Conservation (phyloP, 2,113 vertebrate genomes). For the Gila orcuttii region DNA sequence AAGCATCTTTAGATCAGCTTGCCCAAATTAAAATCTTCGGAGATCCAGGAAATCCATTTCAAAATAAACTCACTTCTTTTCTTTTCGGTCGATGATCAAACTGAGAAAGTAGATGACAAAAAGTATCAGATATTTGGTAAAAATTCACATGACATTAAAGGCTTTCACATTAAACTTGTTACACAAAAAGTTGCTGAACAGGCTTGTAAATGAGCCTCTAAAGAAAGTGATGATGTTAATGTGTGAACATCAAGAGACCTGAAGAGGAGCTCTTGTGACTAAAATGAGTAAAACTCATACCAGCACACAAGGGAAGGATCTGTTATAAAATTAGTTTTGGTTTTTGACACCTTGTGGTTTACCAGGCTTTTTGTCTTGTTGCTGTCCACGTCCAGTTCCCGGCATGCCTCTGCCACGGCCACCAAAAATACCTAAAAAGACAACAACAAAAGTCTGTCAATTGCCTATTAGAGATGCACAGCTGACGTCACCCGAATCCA, state of each 20-base stretch:
- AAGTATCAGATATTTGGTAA: neutral
- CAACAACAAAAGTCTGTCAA: neutral
- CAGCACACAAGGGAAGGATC: neutral
- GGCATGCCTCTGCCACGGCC: slow-evolving; percentile 86
- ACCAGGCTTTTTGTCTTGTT: slow-evolving; percentile 88
- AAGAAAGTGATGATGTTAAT: neutral
- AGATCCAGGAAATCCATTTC: slow-evolving; percentile 12
- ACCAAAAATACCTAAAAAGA: slow-evolving; percentile 86
- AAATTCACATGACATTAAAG: slow-evolving; percentile 10
- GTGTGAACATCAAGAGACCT: neutral
- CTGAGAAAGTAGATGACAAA: slow-evolving; percentile 21
- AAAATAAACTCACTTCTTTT: slow-evolving; percentile 17
- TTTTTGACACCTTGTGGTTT: slow-evolving; percentile 85
- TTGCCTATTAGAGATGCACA: neutral
- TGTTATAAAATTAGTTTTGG: slow-evolving; percentile 76
- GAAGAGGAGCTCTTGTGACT: slow-evolving; percentile 13
- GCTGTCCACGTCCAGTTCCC: slow-evolving; percentile 81
- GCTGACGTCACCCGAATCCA: too few relatives aligned
- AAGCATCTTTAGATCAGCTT: neutral
- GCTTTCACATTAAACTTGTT: neutral
- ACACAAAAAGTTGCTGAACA: slow-evolving; percentile 3
- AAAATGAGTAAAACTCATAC: neutral
- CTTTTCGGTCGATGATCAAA: slow-evolving; percentile 1
- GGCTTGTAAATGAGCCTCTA: neutral
- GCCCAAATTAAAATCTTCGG: slow-evolving; percentile 30